phyloP scores from a whole-genome alignment of 2,113 vertebrate genomes.

The Perca schrenkii region DNA sequence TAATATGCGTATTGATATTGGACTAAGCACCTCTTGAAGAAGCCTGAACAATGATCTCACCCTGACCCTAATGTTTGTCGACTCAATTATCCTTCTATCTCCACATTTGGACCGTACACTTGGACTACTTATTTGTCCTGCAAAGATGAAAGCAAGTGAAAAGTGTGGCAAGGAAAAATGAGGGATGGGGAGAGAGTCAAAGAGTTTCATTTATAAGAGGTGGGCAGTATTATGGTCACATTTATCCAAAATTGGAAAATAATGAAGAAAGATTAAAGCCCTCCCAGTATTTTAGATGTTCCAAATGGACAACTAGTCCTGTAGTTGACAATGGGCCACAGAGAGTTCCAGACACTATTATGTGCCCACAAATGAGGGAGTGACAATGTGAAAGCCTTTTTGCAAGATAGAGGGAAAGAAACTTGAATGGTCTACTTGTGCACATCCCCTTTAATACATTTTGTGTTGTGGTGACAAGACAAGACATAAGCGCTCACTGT shows the following conservation, averaged over 20 bases:
- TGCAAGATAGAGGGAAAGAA: conserved; percentile 70
- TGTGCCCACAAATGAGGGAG: conserved; percentile 79
- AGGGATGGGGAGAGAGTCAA: conserved; percentile 78
- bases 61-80: conserved; percentile 83
- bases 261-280: conserved; percentile 91
- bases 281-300: conserved; percentile 84
- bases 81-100: conserved; percentile 86
- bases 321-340: conserved; percentile 79
- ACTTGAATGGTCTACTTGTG: conserved; percentile 77
- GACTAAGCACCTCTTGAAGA: conserved; percentile 73
- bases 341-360: conserved; percentile 84
- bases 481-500: conserved; percentile 76
- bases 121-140: conserved; percentile 74
- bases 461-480: conserved; percentile 75
- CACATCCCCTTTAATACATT: conserved; percentile 72
- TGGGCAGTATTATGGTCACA: conserved; percentile 82
- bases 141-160: conserved; percentile 87
- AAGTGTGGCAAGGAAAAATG: conserved; percentile 70
- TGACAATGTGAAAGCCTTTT: conserved; percentile 81
- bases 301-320: conserved; percentile 85
- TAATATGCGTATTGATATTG: conserved; percentile 72
- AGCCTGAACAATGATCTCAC: conserved; percentile 78
- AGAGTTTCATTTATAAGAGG: conserved; percentile 85
- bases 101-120: conserved; percentile 74
- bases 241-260: conserved; percentile 89